Base-by-base conservation (phyloP, 2,888 invertebrate genomes). In the Sialis fuliginosa region DNA sequence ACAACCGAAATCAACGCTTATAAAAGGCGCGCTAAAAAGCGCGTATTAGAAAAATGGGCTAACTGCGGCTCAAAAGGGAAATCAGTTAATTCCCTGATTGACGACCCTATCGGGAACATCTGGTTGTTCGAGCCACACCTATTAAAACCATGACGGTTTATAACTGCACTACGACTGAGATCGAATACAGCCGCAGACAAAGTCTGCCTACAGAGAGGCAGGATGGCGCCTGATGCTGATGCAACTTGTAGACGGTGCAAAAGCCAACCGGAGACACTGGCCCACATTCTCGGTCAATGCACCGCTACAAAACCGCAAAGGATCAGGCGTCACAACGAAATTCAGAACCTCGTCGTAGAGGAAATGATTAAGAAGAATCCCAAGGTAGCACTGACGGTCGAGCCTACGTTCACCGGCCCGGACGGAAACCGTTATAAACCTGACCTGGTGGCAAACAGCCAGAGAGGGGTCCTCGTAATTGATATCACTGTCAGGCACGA, bases 221-320 rank as follows among this genome's bases (percentile, higher is more conserved):
- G 22, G 22, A 54, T 54, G 32, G 46, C 33, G 4, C 55, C 54
- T 5, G 50, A 52, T 41, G 50, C 52, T 45, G 54, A 55, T 45
- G 48, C 54, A 2, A 44, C 12, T 9, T 61, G 61, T 49, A 44
- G 60, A 5, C 54, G 52, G 43, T 62, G 60, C 45, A 32, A 46
- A 4, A 9, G 30, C 35, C 49, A 51, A 46, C 45, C 46, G 2
- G 61, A 62, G 54, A 62, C 60, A 13, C 56, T 58, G 34, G 57
- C 52, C 0, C 59, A 60, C 48, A 54, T 60, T 5, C 48, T 60
- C 6, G 60, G 58, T 2, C 52, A 49, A 46, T 57, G 54, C 42
- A 44, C 22, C 22, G 2, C 22, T 4, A 22, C 22, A 2, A 22
- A 22, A 4, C 22, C 22, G 4, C 22, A 4, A 45, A 45, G 57